These are phyloP conservation scores for Gortyna flavago DNA, from an alignment of 2,888 invertebrate genomes.

Conservation along the genomic window DNA sequence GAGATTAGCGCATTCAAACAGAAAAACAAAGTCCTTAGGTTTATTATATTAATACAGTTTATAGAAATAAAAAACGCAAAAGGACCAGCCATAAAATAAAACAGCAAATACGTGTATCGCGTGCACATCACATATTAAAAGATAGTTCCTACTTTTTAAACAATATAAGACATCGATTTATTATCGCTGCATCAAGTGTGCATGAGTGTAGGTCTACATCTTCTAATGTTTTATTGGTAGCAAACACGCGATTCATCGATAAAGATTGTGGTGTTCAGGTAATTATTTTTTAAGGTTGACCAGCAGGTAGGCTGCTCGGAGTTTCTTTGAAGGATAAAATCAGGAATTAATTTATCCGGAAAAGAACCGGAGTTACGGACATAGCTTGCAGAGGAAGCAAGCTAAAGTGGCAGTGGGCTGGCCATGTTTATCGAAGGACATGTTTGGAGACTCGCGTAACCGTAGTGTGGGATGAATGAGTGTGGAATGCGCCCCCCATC, in stretches of 20 bases:
- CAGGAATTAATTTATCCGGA: background rate
- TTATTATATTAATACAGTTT: too few relatives aligned
- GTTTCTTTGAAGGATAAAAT: background rate
- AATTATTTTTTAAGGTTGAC: background rate
- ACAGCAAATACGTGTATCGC: slow-evolving; percentile 41
- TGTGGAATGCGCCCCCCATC: too few relatives aligned
- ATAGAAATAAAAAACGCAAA: background rate
- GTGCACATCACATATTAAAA: slow-evolving; percentile 38
- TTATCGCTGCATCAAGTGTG: slow-evolving; percentile 14
- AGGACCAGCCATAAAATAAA: background rate
- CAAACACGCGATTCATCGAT: slow-evolving; percentile 51
- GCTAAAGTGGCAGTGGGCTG: background rate
- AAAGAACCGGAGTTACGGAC: background rate
- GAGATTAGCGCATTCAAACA: background rate
- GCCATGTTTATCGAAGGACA: too few relatives aligned
- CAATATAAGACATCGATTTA: slow-evolving; percentile 17
- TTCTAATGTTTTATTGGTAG: slow-evolving; percentile 19
- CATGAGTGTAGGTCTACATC: background rate
- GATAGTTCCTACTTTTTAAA: slow-evolving; percentile 9
- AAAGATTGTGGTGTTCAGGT: slow-evolving; percentile 16
- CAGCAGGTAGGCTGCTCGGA: background rate
- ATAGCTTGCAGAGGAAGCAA: background rate
- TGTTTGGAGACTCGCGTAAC: too few relatives aligned
- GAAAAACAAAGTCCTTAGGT: too few relatives aligned
- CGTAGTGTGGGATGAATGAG: too few relatives aligned